Evolutionary conservation across 2,113 vertebrate genomes (phyloP), one percentile per base, ranked within the genome.

Genomic region (Corydoras sp.): DNA sequence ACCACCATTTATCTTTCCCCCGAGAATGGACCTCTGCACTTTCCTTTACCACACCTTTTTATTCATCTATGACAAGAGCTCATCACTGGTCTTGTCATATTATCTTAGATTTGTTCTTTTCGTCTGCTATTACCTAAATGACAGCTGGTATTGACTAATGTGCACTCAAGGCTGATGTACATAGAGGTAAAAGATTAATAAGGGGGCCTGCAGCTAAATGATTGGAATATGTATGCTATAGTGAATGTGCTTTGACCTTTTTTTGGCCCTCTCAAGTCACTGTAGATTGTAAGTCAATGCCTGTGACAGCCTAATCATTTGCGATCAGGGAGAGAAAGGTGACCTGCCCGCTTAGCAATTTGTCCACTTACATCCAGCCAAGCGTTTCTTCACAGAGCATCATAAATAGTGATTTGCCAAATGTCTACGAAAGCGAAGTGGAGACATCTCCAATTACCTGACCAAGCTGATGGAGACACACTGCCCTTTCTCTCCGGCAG

Each of bases 371-470:
- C 51, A 51, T 61, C 58, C 59, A 61, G 60, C 62, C 58, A 58
- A 72, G 67, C 62, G 74, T 64, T 64, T 71, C 60, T 73, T 12
- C 2, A 72, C 76, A 60, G 81, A 69, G 69, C 69, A 63, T 15
- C 70, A 62, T 35, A 64, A 83, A 83, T 77, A 55, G 56, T 49
- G 64, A 77, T 63, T 66, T 32, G 24, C 51, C 51, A 67, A 66
- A 68, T 64, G 69, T 74, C 30, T 59, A 58, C 50, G 58, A 54
- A 69, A 77, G 65, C 63, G 60, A 78, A 84, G 83, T 85, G 76
- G 82, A 9, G 10, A 70, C 61, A 14, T 80, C 82, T 86, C 82
- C 15, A 24, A 80, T 88, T 86, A 79, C 85, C 60, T 65, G 67
- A 30, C 69, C 24, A 3, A 58, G 56, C 62, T 62, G 68, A 77